Evolutionary conservation across 2,888 invertebrate species (phyloP).

Genomic region (Allacma fusca): DNA sequence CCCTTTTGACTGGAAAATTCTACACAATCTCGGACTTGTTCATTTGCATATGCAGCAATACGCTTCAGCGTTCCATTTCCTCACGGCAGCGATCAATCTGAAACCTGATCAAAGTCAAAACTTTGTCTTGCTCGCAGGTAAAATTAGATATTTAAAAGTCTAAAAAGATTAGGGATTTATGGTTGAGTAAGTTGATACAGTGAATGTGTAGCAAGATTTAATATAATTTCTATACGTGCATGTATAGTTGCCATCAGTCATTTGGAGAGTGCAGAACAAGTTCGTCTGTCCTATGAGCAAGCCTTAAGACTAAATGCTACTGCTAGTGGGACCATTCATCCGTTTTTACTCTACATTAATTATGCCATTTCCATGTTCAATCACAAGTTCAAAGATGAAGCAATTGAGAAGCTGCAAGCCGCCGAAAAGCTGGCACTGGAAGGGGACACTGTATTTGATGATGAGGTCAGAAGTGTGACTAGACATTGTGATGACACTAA

Average conservation of each 20-base stretch:
- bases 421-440: constrained; percentile 50
- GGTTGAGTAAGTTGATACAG: no score
- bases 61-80: constrained; percentile 87
- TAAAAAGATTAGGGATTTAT: no score
- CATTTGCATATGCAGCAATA: constrained; percentile 80
- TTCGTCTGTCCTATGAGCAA: constrained; percentile 76
- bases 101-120: constrained; percentile 75
- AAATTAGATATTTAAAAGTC: no score
- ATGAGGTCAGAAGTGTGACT: no score
- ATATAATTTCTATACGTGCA: no score
- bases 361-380: constrained; percentile 72
- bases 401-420: constrained; percentile 64
- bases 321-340: constrained; percentile 68
- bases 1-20: constrained; percentile 80
- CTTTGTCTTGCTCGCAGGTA: constrained; percentile 80
- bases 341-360: constrained; percentile 72
- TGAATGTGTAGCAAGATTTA: no score
- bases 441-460: constrained; percentile 45
- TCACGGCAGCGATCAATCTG: constrained; percentile 81
- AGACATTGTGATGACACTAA: no score
- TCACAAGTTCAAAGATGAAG: constrained; percentile 64
- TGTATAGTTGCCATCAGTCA: constrained; percentile 75
- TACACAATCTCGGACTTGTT: constrained; percentile 86
- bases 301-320: constrained; percentile 70
- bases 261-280: constrained; percentile 79